Conservation (phyloP, 2,113 vertebrate species). For the Thermophis baileyi region DNA sequence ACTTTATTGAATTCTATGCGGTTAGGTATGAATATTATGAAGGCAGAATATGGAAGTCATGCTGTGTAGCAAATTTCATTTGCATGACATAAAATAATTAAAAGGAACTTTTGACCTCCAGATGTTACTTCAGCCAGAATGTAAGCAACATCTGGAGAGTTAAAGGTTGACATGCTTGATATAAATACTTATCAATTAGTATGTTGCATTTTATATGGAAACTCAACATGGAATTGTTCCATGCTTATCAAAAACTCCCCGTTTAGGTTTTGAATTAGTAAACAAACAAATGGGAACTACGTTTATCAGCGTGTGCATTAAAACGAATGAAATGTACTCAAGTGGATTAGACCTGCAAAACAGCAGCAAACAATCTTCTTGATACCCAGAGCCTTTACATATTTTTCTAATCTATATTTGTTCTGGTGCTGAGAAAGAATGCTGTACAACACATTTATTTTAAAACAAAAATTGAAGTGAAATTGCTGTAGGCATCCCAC, state of each 20-base stretch:
- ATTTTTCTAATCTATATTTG: slow-evolving; percentile 35
- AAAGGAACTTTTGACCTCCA: background rate
- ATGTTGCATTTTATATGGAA: background rate
- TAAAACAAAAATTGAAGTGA: slow-evolving; percentile 4
- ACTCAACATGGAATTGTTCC: background rate
- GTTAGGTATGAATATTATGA: background rate
- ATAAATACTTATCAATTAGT: background rate
- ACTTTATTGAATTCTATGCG: background rate
- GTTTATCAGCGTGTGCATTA: background rate
- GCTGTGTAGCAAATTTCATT: slow-evolving; percentile 2
- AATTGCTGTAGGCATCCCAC: background rate
- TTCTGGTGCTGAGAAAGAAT: slow-evolving; percentile 11
- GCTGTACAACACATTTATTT: background rate
- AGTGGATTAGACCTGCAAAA: background rate
- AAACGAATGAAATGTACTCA: background rate
- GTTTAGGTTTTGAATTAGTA: background rate
- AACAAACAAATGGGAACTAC: background rate
- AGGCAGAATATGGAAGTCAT: background rate
- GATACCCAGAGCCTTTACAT: background rate
- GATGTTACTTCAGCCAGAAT: background rate
- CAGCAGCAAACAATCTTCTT: background rate
- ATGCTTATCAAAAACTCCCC: background rate
- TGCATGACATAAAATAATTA: slow-evolving; percentile 17
- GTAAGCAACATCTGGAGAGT: background rate
- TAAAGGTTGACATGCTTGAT: background rate